Conservation (phyloP, 1,140 invertebrate genomes). For the Phenacoccus solenopsis region DNA sequence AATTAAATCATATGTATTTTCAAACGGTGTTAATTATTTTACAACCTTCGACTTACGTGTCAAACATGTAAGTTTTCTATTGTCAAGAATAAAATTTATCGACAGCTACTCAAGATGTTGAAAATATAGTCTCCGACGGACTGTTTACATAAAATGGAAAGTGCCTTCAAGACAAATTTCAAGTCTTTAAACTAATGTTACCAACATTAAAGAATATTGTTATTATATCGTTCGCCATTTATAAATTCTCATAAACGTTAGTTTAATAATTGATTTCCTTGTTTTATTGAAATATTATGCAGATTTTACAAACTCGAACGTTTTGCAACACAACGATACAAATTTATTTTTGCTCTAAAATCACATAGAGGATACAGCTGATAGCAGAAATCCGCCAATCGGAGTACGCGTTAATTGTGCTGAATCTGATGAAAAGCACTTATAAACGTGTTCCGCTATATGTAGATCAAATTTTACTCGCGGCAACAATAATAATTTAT, state of each 20-base stretch:
- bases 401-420: not conserved
- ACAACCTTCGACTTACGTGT: not conserved
- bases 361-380: no score
- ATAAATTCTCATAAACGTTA: not conserved
- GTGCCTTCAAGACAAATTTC: conserved; percentile 1
- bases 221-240: not conserved
- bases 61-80: not conserved
- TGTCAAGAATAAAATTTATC: not conserved
- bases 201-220: not conserved
- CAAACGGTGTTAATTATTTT: not conserved
- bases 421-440: not conserved
- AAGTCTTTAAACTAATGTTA: not conserved
- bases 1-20: no score
- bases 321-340: not conserved
- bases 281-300: conserved; percentile 3
- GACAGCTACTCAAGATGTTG: not conserved
- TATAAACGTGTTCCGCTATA: not conserved
- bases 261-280: not conserved
- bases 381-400: no score
- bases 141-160: not conserved
- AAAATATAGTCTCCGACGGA: not conserved
- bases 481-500: not conserved
- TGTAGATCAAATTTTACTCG: not conserved
- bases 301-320: not conserved
- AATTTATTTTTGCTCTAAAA: not conserved